Percentiles rank a stretch among this genome's conserved stretches.
These are phyloP conservation scores for Acanthornis magna DNA, from an alignment of 2,797 vertebrate genomes.

Conservation along the genomic window DNA sequence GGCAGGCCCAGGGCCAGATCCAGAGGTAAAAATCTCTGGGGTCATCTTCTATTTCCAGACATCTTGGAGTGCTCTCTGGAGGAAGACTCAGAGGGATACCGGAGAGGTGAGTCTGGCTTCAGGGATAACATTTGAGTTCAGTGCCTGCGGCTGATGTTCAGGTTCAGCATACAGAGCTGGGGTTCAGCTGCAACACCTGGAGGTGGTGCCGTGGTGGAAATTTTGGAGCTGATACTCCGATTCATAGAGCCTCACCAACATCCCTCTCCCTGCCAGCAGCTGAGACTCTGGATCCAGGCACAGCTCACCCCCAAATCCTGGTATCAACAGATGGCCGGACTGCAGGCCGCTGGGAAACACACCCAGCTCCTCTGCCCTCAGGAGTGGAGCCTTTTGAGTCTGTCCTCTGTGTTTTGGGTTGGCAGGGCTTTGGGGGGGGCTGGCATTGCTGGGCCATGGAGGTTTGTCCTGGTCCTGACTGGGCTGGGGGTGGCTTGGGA, in stretches of 20 bases:
- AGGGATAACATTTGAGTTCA: not conserved
- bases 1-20: not conserved
- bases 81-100: not conserved
- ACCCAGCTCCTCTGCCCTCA: not conserved
- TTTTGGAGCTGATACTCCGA: not conserved
- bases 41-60: not conserved
- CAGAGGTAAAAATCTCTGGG: not conserved
- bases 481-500: not conserved
- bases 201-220: not conserved
- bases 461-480: rapidly evolving
- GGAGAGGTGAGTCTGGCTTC: rapidly evolving
- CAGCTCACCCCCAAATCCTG: not conserved
- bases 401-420: not conserved
- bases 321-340: rapidly evolving
- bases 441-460: not conserved
- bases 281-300: not conserved
- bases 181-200: not conserved
- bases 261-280: not conserved
- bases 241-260: not conserved
- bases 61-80: not conserved
- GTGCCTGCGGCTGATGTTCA: not conserved
- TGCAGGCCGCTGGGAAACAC: rapidly evolving
- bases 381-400: not conserved
- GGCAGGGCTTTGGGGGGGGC: not conserved
- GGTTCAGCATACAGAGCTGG: not conserved